Percentiles rank a stretch among this genome's conserved stretches.
These are phyloP conservation scores for Drosophila melanica DNA, from an alignment of 1,140 invertebrate species.

Conservation along the genomic window DNA sequence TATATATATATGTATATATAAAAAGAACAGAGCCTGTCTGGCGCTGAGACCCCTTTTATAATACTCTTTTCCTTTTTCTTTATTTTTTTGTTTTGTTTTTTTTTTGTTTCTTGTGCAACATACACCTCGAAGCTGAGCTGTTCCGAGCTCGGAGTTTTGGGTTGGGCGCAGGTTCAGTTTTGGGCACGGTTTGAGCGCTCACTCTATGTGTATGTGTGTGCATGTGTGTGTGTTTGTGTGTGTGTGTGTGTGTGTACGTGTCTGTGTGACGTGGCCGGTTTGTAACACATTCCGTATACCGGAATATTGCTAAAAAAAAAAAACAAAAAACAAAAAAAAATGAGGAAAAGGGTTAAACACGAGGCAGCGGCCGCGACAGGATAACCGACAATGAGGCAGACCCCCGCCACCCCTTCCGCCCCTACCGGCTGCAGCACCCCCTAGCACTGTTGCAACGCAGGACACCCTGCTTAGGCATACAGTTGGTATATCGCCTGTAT, in stretches of 20 bases:
- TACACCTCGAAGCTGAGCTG: constrained; percentile 8
- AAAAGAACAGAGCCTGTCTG: constrained; percentile 69
- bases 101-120: constrained; percentile 34
- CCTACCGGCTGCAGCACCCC: constrained; percentile 13
- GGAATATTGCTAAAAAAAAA: constrained; percentile 26
- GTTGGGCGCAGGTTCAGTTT: constrained; percentile 1
- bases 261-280: constrained; percentile 38
- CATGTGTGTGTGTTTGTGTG: constrained; percentile 8
- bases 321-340: constrained; percentile 3
- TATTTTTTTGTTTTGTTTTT: constrained; percentile 22
- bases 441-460: not conserved
- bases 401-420: not conserved
- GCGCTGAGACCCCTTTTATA: constrained; percentile 24
- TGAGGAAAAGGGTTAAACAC: constrained; percentile 44
- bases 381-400: constrained; percentile 50
- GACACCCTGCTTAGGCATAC: constrained; percentile 17
- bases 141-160: constrained; percentile 2
- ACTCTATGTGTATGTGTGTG: not conserved
- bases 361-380: constrained; percentile 42
- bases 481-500: constrained; percentile 36
- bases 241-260: constrained; percentile 12
- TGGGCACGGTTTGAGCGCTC: not conserved
- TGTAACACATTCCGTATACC: constrained; percentile 50
- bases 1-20: constrained; percentile 23
- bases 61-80: not conserved